Evolutionary conservation across 1,140 invertebrate genomes (phyloP).

Genomic region (Aplysia californica): DNA sequence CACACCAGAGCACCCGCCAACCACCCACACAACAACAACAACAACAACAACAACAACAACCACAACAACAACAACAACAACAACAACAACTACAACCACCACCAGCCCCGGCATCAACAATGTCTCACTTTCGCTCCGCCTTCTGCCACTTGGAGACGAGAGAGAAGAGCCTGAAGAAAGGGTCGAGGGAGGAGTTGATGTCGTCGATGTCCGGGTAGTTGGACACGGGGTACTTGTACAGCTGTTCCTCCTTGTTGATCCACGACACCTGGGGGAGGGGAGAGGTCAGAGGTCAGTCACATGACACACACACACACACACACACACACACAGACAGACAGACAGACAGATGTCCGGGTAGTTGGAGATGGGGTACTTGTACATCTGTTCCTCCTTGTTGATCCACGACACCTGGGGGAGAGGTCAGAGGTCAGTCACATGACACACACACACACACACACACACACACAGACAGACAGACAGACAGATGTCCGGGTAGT

Average conservation of each 20-base stretch:
- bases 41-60: too few species aligned
- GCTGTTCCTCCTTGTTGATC: constrained; percentile 77
- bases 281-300: constrained; percentile 57
- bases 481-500: constrained; percentile 81
- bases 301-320: too few species aligned
- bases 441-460: too few species aligned
- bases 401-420: constrained; percentile 16
- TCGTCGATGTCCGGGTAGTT: constrained; percentile 82
- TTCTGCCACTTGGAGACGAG: constrained; percentile 80
- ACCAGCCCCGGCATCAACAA: neutral
- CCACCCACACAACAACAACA: too few species aligned
- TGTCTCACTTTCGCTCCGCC: constrained; percentile 75
- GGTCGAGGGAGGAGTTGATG: constrained; percentile 66
- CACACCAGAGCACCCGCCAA: too few species aligned
- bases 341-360: constrained; percentile 83
- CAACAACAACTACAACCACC: too few species aligned
- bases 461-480: too few species aligned
- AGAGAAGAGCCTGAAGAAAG: constrained; percentile 70
- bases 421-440: neutral
- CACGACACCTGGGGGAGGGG: constrained; percentile 35
- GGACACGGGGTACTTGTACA: constrained; percentile 84
- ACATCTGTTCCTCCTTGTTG: constrained; percentile 81
- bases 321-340: too few species aligned
- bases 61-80: too few species aligned
- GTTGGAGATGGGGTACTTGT: constrained; percentile 80